Conservation (phyloP, 2,888 invertebrate species). For the Drosophila buzzatii region DNA sequence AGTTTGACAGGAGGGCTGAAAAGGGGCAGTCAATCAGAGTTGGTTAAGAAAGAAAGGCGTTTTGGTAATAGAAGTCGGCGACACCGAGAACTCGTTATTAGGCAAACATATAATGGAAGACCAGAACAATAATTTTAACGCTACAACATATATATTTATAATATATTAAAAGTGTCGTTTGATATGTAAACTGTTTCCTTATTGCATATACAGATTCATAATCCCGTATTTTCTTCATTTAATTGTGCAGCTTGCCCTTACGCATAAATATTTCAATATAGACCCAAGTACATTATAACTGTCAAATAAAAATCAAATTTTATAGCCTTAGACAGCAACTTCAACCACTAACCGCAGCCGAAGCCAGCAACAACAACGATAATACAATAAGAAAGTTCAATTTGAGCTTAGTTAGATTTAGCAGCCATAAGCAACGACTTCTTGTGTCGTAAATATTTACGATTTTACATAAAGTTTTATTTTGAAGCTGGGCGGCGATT, state of each 20-base stretch:
- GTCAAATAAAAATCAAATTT: constrained; percentile 68
- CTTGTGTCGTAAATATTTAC: constrained; percentile 56
- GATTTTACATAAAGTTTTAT: constrained; percentile 64
- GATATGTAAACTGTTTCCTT: not conserved
- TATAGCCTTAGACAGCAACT: constrained; percentile 37
- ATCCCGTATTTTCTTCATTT: not conserved
- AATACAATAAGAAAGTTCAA: constrained; percentile 41
- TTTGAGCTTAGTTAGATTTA: constrained; percentile 36
- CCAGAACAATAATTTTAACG: no score
- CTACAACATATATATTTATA: no score
- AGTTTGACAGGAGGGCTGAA: no score
- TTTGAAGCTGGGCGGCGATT: constrained; percentile 25
- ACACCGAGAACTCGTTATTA: no score
- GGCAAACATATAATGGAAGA: no score
- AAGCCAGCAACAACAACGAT: constrained; percentile 15
- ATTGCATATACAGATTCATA: not conserved
- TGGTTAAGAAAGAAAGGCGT: no score
- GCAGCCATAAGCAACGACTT: constrained; percentile 34
- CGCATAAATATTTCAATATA: constrained; percentile 45
- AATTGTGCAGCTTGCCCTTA: not conserved
- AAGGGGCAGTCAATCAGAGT: no score
- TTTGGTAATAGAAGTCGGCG: no score
- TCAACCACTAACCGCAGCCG: constrained; percentile 37
- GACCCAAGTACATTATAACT: constrained; percentile 57
- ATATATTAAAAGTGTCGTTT: no score